Base-by-base conservation (phyloP, 2,797 vertebrate genomes). In the Nyctibius grandis region DNA sequence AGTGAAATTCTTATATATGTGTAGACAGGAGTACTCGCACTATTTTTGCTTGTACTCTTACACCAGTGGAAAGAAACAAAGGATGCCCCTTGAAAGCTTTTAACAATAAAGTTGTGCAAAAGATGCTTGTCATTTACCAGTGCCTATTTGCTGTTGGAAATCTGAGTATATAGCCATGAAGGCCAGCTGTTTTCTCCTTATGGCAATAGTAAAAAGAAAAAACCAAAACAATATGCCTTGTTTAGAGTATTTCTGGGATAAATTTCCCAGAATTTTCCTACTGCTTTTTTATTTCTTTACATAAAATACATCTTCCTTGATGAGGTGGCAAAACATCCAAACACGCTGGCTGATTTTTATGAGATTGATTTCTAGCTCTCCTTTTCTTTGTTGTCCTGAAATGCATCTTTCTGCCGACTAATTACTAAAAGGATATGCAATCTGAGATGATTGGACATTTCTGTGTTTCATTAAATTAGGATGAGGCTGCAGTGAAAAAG, bases 71-170 rank as follows among this genome's bases (percentile, higher is more conserved):
- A 65, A 75, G 65, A 85, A 88, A 83, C 20, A 63, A 63, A 70
- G n/a, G 40, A 20, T 63, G 31, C 0, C 6, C 19, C 36, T 84
- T 92, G 28, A 25, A 88, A 82, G 15, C 25, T 79, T 79, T 93
- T 81, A 75, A 65, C 22, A 54, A 51, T 20, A 14, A 40, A 54
- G 12, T 67, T 84, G 20, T 73, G 25, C 25, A 57, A 47, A 93
- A 95, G 72, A 64, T 84, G 73, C 38, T 93, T 96, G 91, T 75
- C 26, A 85, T 92, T 94, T 89, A 40, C 42, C 51, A 51, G 10
- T 73, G 57, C 36, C 42, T 78, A 7, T 69, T 89, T 84, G 23
- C 65, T 54, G 16, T 13, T 84, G 70, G 73, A 92, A 96, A 88
- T 74, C 33, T 63, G 53, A 84, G 50, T 44, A n/a, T 44, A 18